Percentiles rank a stretch among this genome's conserved stretches.
phyloP scores from a whole-genome alignment of 2,113 vertebrate genomes.

The Phalacrocorax aristotelis region DNA sequence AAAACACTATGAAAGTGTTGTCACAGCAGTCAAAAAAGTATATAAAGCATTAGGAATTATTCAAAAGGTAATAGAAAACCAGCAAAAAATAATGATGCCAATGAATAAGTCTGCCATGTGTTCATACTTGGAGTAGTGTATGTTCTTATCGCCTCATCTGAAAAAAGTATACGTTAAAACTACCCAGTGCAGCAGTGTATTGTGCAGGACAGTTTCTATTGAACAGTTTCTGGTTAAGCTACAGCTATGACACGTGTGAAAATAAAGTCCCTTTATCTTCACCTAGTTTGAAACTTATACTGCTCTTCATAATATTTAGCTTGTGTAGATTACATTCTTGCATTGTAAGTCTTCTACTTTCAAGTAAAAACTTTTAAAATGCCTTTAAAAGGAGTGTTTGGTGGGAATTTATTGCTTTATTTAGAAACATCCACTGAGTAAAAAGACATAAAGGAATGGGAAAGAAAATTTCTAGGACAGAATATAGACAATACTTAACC shows the following conservation, averaged over 20 bases:
- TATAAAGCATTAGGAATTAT: neutral
- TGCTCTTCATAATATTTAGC: neutral
- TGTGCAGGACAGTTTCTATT: neutral
- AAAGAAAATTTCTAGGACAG: neutral
- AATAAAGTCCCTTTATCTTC: neutral
- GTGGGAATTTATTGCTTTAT: neutral
- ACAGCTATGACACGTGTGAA: neutral
- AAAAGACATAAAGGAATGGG: neutral
- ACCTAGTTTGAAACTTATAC: neutral
- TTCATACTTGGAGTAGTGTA: neutral
- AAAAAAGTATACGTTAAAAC: neutral
- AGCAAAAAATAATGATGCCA: neutral
- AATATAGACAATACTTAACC: neutral
- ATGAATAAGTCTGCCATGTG: neutral
- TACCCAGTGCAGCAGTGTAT: neutral
- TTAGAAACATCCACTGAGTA: neutral
- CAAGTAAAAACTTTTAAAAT: neutral
- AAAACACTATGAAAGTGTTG: neutral
- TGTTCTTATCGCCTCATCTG: neutral
- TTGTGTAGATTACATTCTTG: neutral
- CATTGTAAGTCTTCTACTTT: neutral
- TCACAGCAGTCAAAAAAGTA: neutral
- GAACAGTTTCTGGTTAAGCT: neutral
- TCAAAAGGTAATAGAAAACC: neutral
- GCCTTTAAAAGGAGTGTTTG: neutral